A percentile compares a stretch with the other conserved stretches of the same genome.
phyloP scores from a whole-genome alignment of 1,140 invertebrate species.

The Eupeodes corollae region DNA sequence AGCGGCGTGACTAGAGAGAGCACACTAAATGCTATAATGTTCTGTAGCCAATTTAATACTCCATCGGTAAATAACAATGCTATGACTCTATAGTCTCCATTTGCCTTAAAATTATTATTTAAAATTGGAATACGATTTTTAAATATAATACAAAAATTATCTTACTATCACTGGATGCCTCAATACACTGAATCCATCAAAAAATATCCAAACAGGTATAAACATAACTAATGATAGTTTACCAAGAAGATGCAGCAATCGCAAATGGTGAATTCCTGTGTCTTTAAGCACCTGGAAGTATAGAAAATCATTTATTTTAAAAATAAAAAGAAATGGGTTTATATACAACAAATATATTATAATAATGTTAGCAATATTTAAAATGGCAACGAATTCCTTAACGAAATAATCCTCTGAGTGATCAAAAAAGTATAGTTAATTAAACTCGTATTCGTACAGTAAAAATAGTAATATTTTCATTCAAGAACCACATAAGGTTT shows the following conservation, averaged over 20 bases:
- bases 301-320: too few species aligned
- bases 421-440: too few species aligned
- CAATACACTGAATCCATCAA: conserved; percentile 58
- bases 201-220: conserved; percentile 74
- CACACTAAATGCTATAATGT: conserved; percentile 88
- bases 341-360: too few species aligned
- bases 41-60: conserved; percentile 85
- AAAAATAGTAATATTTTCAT: too few species aligned
- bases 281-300: conserved; percentile 68
- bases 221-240: conserved; percentile 71
- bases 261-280: conserved; percentile 77
- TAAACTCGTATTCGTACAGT: too few species aligned
- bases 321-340: too few species aligned
- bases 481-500: too few species aligned
- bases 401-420: too few species aligned
- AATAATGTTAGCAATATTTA: too few species aligned
- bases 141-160: background rate
- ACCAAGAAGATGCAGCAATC: conserved; percentile 73
- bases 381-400: too few species aligned
- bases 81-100: conserved; percentile 42
- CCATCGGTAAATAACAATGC: conserved; percentile 71
- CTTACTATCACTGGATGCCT: conserved; percentile 43
- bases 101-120: conserved; percentile 31
- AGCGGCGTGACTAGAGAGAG: conserved; percentile 80
- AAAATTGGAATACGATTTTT: conserved; percentile 1